Evolutionary conservation across 37 sponge, comb jelly and placozoan species (phyloP), one percentile per base, ranked within the genome.

Genomic region (Petrosia ficiformis): DNA sequence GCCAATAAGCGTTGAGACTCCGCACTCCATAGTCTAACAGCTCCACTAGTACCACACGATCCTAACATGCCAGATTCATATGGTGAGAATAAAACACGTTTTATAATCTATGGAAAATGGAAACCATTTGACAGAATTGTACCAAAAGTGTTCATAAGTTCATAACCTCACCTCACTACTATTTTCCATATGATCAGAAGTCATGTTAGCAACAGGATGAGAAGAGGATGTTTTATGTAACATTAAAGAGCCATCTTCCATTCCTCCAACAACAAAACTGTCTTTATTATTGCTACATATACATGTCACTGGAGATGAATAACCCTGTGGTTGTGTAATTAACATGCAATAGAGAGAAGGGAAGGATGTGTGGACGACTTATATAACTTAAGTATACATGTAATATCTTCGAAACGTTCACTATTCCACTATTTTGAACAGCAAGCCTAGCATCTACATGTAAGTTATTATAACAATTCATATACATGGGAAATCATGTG

Each of bases 1-100:
- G 61, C 61, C 54, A 91, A 77, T 67, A 74, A 43, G 22, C 87
- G 42, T 76, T 86, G 87, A 2, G 92, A 91, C 70, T 91, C 92
- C 25, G 65, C 77, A 65, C 92, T 86, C 92, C 92, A 91, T 34
- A 91, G 65, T 54, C 72, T 78, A 30, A 91, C 83, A 26, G 43
- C 43, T 22, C 92, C 92, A 56, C 65, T 71, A 28, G 78, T 84
- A 63, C 67, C 52, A 16, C 60, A 72, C 0, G 84, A 82, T 19
- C 78, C 87, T 19, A 86, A 42, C 67, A 84, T 57, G 4, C 57
- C 72, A 36, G 54, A 44, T 71, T 91, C 92, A 44, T 71, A 44
- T 14, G 71, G 83, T 3, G 92, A 91, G 77, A 91, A 79, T 6
- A 52, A 41, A 61, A 91, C 44, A 56, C 79, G 54, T 40, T 48